Percentiles rank a stretch among this genome's conserved stretches.
Evolutionary conservation across 2,888 invertebrate species (phyloP).

Genomic region (Diplazon laetatorius): DNA sequence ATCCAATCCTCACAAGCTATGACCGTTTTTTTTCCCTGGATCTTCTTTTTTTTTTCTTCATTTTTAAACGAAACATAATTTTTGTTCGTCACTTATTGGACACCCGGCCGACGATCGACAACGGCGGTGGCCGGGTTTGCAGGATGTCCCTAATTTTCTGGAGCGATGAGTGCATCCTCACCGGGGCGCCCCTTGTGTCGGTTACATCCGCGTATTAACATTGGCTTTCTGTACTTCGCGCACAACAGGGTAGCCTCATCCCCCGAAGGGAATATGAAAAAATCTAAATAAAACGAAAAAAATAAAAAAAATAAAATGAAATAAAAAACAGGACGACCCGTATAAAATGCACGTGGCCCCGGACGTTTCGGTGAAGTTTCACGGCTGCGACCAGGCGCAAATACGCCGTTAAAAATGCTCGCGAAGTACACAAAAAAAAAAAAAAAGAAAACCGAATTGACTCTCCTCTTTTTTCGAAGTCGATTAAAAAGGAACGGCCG

Average conservation of each 20-base stretch:
- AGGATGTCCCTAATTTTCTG: constrained; percentile 67
- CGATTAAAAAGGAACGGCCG: constrained; percentile 20
- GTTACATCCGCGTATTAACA: constrained; percentile 24
- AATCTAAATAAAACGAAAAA: background rate
- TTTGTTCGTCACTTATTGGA: constrained; percentile 39
- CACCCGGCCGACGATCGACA: constrained; percentile 31
- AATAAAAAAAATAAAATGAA: background rate
- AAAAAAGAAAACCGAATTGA: no score
- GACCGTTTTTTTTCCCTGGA: no score
- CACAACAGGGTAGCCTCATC: background rate
- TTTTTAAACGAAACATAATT: constrained; percentile 31
- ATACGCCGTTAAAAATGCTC: constrained; percentile 18
- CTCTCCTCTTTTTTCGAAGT: no score
- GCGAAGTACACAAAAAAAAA: constrained; percentile 41
- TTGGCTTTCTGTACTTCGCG: constrained; percentile 2
- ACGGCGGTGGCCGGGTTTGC: constrained; percentile 16
- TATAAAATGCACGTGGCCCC: background rate
- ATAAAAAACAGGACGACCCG: constrained; percentile 3
- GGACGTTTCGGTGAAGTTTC: background rate
- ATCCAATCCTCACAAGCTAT: constrained; percentile 25
- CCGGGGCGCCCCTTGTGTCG: constrained; percentile 13
- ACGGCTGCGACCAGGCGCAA: background rate
- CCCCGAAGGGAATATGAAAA: background rate
- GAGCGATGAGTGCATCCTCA: constrained; percentile 58
- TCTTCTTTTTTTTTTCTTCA: no score